Evolutionary conservation across 2,888 invertebrate species (phyloP).

Genomic region (Epirrita christyi): DNA sequence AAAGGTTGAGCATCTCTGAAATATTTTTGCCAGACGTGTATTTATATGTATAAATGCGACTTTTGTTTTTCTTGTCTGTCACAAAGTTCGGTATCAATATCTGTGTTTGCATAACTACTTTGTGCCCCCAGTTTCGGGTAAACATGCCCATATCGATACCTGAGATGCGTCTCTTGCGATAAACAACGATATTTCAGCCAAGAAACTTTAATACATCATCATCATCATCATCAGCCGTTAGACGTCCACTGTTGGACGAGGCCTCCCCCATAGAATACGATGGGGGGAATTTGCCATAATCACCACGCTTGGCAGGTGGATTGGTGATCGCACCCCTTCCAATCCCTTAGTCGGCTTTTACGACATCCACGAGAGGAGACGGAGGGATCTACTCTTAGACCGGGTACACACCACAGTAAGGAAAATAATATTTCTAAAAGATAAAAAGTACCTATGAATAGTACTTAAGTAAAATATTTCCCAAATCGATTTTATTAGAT

Average conservation of each 20-base stretch:
- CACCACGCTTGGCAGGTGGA: no score
- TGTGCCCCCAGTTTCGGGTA: constrained; percentile 59
- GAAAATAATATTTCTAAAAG: neutral
- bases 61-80: constrained; percentile 77
- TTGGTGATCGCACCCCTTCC: no score
- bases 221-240: no score
- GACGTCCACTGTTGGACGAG: no score
- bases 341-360: no score
- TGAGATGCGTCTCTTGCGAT: constrained; percentile 45
- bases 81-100: constrained; percentile 76
- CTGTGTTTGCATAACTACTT: constrained; percentile 80
- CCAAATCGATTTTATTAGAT: constrained; percentile 69
- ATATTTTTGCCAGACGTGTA: constrained; percentile 36
- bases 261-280: no score
- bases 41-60: constrained; percentile 57
- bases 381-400: no score
- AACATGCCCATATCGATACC: constrained; percentile 65
- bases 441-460: no score
- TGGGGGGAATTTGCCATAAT: no score
- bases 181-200: constrained; percentile 47
- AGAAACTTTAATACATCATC: no score
- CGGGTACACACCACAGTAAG: no score
- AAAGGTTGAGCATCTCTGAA: constrained; percentile 21
- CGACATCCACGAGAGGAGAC: no score
- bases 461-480: constrained; percentile 57